phyloP scores from a whole-genome alignment of 2,888 invertebrate genomes.

The Maniola hyperantus region DNA sequence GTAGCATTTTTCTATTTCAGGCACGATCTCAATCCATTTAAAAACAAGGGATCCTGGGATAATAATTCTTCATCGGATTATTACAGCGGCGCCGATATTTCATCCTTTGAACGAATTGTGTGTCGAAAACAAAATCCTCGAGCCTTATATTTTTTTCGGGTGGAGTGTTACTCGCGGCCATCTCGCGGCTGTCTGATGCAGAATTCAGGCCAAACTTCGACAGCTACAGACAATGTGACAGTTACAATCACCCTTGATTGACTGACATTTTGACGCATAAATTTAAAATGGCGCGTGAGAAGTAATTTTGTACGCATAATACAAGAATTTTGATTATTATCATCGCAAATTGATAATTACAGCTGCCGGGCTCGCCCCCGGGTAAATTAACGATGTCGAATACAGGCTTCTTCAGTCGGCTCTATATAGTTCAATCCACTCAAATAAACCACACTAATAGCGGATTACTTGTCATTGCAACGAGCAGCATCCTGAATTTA shows the following conservation, averaged over 20 bases:
- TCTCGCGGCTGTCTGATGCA: too few relatives aligned
- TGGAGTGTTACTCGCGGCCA: background rate
- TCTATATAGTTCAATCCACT: background rate
- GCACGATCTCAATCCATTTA: slow-evolving; percentile 28
- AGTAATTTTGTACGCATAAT: too few relatives aligned
- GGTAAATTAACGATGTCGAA: background rate
- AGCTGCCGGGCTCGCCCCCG: background rate
- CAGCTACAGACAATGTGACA: background rate
- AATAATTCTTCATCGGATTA: slow-evolving; percentile 18
- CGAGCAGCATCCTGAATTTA: too few relatives aligned
- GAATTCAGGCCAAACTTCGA: background rate
- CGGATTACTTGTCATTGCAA: too few relatives aligned
- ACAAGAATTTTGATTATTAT: background rate
- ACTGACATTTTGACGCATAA: background rate
- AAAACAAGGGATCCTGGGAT: slow-evolving; percentile 16
- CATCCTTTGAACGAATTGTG: slow-evolving; percentile 14
- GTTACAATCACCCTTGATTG: background rate
- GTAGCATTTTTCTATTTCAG: slow-evolving; percentile 22
- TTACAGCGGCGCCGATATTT: slow-evolving; percentile 16
- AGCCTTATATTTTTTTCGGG: background rate
- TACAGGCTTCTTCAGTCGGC: background rate
- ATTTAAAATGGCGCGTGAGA: too few relatives aligned
- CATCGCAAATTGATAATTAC: background rate
- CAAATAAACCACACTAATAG: too few relatives aligned
- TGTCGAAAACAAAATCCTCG: slow-evolving; percentile 1